Conservation (phyloP, 2,113 vertebrate genomes). For the Rhea americana region DNA sequence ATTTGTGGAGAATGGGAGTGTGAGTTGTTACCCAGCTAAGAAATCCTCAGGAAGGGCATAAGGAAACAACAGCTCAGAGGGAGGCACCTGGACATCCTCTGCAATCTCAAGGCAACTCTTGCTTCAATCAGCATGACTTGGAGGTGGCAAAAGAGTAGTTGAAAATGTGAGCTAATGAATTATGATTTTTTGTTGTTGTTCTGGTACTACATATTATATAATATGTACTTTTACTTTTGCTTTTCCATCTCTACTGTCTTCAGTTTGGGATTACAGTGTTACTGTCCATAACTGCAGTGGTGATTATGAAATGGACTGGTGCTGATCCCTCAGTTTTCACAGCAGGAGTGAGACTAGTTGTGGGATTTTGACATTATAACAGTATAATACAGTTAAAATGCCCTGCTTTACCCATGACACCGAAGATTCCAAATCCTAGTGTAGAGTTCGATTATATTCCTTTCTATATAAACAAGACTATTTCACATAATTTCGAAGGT, state of each 20-base stretch:
- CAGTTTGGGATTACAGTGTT: not conserved
- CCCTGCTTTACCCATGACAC: not conserved
- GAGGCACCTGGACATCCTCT: not conserved
- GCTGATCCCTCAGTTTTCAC: not conserved
- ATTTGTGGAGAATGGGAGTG: not conserved
- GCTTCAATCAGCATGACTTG: not conserved
- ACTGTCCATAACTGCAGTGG: not conserved
- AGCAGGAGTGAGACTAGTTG: not conserved
- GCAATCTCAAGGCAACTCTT: not conserved
- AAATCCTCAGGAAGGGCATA: not conserved
- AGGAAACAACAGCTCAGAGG: not conserved
- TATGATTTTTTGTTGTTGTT: not conserved
- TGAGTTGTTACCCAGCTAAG: accelerated
- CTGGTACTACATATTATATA: not conserved
- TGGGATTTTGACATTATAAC: not conserved
- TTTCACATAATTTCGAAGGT: not conserved
- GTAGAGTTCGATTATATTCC: not conserved
- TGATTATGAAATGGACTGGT: not conserved
- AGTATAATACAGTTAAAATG: not conserved
- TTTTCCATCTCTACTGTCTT: not conserved
- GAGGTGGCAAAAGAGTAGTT: not conserved
- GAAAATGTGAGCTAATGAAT: not conserved
- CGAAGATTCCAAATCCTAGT: not conserved
- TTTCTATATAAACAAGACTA: not conserved
- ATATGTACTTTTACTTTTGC: not conserved